Evolutionary conservation across 1,140 invertebrate genomes (phyloP), one percentile per base, ranked within the genome.

Genomic region (Tetramorium simillimum): DNA sequence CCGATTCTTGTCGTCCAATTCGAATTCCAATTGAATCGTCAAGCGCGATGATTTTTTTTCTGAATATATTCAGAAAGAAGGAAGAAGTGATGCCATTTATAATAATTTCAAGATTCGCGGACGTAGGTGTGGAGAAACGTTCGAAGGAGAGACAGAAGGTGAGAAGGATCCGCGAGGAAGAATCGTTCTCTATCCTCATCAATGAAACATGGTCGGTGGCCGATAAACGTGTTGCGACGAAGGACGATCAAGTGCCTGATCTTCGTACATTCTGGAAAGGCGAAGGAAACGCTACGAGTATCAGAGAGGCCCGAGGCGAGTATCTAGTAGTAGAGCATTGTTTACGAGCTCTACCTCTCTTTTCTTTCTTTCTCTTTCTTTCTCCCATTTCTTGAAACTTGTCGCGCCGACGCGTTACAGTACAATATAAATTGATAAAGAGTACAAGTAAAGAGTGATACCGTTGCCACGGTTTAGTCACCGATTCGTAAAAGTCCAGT

Each of bases 191-290:
- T 18, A 69, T 86, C 40, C 84, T 49, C 18, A 21, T 75, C 58
- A 82, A 85, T 1, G 77, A 93, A 67, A 80, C 75, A 3, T 86
- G 72, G 86, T 67, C 88, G 6, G 43, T 86, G 18, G 2, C 18
- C 12, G 76, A 82, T 2, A 33, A 69, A 10, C 70, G 58, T 1
- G 86, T 43, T 60, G 6, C 21, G 33, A 65, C 70, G 4, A 56
- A 87, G 3, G 16, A 87, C 9, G 89, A 91, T 0, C 78, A 87
- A 21, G 69, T 46, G 12, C 56, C 75, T 0, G 85, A 92, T 49
- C 92, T 95, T 80, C 94, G 95, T 56, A 93, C 94, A 1, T 96
- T 96, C 75, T 96, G 96, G 96, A 96, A 95, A 72, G 95, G 94
- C 40, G 94, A 96, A 72, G 95, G 93, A 18, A 94, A 93, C 76